Evolutionary conservation across 2,113 vertebrate species (phyloP), one percentile per base, ranked within the genome.

Genomic region (Pelobates fuscus): DNA sequence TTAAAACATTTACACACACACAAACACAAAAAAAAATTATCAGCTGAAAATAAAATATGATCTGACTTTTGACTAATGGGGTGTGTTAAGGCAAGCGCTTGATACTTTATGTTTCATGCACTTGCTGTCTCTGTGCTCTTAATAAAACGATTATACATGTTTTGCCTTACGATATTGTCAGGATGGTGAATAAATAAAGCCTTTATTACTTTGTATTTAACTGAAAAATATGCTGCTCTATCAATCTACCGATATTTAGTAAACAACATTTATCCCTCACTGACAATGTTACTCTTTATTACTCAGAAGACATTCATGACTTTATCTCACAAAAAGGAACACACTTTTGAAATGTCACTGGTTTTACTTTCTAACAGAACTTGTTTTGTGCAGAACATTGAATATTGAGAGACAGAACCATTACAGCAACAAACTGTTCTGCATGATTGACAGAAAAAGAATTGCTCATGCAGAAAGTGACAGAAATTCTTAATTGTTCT

Each of bases 391-490:
- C 32, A 27, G 32, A 70, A 44, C 55, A 44, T 44, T 62, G 20
- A 62, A 62, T 20, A 30, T 20, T 71, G 58, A 11, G 49, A 44
- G 21, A 23, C 32, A 26, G 24, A 59, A 61, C 11, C 58, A 63
- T 71, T 62, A 71, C 58, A 62, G 20, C n/a, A 37, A 30, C 23
- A 63, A 62, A 71, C 32, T 71, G 57, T 62, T 63, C 58, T 32
- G 44, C 43, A 52, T 71, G 70, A 71, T 49, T 71, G 69, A 71
- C 70, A 71, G 44, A 24, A 24, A 3, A 15, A 26, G 41, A 71
- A 52, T 71, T 15, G 21, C 30, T 41, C 7, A 62, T 71, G 43
- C 4, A 63, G 32, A 44, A 71, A 62, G 25, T 71, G 25, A 52
- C 70, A 63, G 70, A 26, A 49, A 32, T 52, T 20, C 43, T 11